phyloP scores from a whole-genome alignment of 2,113 vertebrate species.

The Vulpes ferrilata region DNA sequence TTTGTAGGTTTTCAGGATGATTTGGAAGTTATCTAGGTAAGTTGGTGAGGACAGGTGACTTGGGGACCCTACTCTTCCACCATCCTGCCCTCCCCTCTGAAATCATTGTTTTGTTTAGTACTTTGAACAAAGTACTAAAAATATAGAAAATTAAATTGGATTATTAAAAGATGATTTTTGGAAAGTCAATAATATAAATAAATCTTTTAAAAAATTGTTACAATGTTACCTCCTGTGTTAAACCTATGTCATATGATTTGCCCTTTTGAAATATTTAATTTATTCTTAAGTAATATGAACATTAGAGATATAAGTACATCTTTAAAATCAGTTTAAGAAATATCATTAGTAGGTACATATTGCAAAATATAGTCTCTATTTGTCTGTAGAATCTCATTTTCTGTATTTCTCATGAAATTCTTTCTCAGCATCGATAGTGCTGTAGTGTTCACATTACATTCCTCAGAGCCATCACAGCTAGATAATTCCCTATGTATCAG shows the following conservation, averaged over 20 bases:
- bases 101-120: too few species aligned
- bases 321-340: not conserved
- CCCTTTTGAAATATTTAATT: slow-evolving; percentile 15
- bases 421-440: not conserved
- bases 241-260: not conserved
- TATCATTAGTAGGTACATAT: not conserved
- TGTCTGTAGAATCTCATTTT: not conserved
- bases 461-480: not conserved
- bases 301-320: not conserved
- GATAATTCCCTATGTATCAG: not conserved
- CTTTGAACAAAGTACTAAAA: not conserved
- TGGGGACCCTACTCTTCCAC: too few species aligned
- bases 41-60: too few species aligned
- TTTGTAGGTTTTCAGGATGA: too few species aligned
- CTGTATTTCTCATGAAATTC: not conserved
- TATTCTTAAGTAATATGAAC: not conserved
- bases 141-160: not conserved
- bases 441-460: not conserved
- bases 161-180: not conserved
- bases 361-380: not conserved
- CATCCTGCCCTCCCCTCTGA: too few species aligned
- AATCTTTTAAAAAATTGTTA: not conserved
- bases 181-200: not conserved
- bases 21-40: too few species aligned
- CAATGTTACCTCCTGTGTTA: not conserved